These are phyloP conservation scores for Pyralis farinalis DNA, from an alignment of 2,888 invertebrate genomes.

Conservation along the genomic window DNA sequence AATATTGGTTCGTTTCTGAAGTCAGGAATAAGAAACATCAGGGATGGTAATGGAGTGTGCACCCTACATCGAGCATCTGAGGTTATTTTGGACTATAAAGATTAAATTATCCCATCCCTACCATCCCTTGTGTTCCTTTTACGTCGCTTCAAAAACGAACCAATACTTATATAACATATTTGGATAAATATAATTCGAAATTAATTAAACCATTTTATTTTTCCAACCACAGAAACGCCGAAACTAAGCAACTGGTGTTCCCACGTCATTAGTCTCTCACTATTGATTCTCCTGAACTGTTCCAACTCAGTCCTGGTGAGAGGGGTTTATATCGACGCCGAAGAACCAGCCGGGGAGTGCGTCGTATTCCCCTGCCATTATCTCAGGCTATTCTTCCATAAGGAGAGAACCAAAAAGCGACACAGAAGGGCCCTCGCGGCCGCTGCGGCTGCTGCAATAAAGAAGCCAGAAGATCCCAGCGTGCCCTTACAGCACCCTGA, in stretches of 20 bases:
- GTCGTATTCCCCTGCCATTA: slow-evolving; percentile 93
- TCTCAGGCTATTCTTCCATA: slow-evolving; percentile 87
- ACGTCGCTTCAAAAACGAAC: no score
- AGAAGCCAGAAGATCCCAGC: slow-evolving; percentile 56
- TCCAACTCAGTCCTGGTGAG: slow-evolving; percentile 93
- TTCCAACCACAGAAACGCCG: slow-evolving; percentile 79
- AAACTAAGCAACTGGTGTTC: slow-evolving; percentile 91
- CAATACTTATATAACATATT: no score
- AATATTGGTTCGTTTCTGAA: no score
- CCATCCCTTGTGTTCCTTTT: no score
- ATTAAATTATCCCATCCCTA: no score
- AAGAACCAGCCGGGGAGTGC: slow-evolving; percentile 90
- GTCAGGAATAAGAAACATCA: no score
- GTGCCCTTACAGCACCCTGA: slow-evolving; percentile 61
- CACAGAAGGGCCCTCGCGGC: slow-evolving; percentile 57
- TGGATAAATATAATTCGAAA: no score
- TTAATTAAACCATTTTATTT: no score
- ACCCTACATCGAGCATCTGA: no score
- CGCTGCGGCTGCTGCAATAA: slow-evolving; percentile 48
- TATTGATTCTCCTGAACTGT: slow-evolving; percentile 90
- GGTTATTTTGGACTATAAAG: no score
- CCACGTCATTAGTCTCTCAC: slow-evolving; percentile 86
- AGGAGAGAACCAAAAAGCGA: slow-evolving; percentile 83
- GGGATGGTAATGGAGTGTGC: no score
- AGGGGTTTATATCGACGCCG: slow-evolving; percentile 93